Evolutionary conservation across 2,113 vertebrate genomes (phyloP).

Genomic region (Xiphophorus couchianus): DNA sequence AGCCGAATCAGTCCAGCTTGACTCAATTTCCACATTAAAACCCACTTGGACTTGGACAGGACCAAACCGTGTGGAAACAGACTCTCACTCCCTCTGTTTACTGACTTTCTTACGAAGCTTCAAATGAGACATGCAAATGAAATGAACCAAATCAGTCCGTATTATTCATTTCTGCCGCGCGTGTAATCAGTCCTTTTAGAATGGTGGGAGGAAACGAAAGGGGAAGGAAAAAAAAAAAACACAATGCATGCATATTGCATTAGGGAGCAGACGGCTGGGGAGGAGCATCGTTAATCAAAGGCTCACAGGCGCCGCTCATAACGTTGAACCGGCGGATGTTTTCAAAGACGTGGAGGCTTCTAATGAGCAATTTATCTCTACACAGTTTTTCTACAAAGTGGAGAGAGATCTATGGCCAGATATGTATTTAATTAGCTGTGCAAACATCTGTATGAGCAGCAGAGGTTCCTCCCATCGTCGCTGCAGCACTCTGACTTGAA

Average conservation of each 20-base stretch:
- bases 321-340: conserved; percentile 48
- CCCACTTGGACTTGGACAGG: conserved; percentile 37
- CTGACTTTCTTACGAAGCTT: conserved; percentile 34
- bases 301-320: conserved; percentile 61
- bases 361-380: conserved; percentile 43
- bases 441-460: background rate
- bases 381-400: conserved; percentile 30
- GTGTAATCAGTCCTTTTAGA: conserved; percentile 67
- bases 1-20: conserved; percentile 41
- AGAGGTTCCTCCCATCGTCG: conserved; percentile 1
- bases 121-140: conserved; percentile 66
- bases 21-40: conserved; percentile 31
- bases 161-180: conserved; percentile 48
- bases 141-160: conserved; percentile 51
- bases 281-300: conserved; percentile 70
- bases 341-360: conserved; percentile 43
- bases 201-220: conserved; percentile 50
- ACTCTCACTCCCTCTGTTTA: conserved; percentile 26
- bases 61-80: conserved; percentile 19
- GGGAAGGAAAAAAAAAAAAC: conserved; percentile 55
- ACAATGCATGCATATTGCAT: conserved; percentile 77
- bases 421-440: conserved; percentile 42
- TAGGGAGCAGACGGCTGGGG: conserved; percentile 53
- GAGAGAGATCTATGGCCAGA: conserved; percentile 19
- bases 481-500: conserved; percentile 9